Base-by-base conservation (phyloP, 2,888 invertebrate genomes). In the Meteorus cinctellus region DNA sequence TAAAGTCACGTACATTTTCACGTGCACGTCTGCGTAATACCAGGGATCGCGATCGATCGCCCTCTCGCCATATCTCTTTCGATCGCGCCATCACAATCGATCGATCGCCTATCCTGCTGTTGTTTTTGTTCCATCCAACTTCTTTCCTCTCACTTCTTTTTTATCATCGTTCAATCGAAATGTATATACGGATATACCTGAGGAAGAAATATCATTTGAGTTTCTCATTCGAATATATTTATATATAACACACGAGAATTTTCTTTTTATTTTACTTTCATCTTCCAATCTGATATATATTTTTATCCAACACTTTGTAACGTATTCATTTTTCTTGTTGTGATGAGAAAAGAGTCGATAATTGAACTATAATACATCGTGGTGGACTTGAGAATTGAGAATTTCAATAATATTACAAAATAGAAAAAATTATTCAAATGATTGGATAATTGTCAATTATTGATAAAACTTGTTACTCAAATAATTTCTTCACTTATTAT, bases 11-110 rank as follows among this genome's bases (percentile, higher is more conserved):
- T 85, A 86, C 80, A 70, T 76, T 69, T 41, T 74, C 84, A 81
- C 83, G 85, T 82, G 82, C 86, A 84, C 84, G 85, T 84, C 87
- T 86, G 88, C 88, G 88, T 88, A 88, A 88, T 88, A 87, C 88
- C 88, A 88, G 88, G 83, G 86, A 87, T 84, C 85, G 84, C 83
- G 85, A 84, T 82, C 81, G 82, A 72, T 76, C 73, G 45, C 27
- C 48, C 14, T 24, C 24, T 48, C 67, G 14, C 36, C 5, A 16
- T 19, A 19, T n/a, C 27, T 48, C 67, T 63, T 69, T 69, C 78
- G 79, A 75, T 67, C 74, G 81, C 51, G 84, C 80, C 19, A 55
- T 55, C 19, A 55, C 55, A 55, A 55, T 55, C 86, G 84, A 85
- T 84, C 84, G 82, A 82, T 82, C 80, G 81, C 79, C 81, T 78